Percentiles rank a stretch among this genome's conserved stretches.
phyloP scores from a whole-genome alignment of 2,113 vertebrate genomes.

The Cebidichthys violaceus region DNA sequence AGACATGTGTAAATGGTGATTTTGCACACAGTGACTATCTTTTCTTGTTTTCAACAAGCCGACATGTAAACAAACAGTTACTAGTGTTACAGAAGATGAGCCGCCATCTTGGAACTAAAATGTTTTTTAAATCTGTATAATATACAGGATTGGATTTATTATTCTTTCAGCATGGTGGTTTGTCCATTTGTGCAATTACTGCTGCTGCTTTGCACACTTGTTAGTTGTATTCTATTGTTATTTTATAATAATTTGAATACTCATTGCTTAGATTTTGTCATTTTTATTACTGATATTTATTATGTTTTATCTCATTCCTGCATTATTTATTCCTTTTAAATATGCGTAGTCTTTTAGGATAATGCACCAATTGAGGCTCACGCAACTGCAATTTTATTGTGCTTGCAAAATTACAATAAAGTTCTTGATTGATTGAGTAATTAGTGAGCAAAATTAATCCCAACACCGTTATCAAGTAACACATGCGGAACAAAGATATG shows the following conservation, averaged over 20 bases:
- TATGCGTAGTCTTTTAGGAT: neutral
- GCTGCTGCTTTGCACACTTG: neutral
- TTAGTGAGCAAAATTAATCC: neutral
- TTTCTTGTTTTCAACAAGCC: conserved; percentile 12
- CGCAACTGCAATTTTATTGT: too few species aligned
- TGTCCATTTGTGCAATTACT: neutral
- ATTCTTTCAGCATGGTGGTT: neutral
- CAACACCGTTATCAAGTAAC: neutral
- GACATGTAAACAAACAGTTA: conserved; percentile 4
- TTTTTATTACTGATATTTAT: neutral
- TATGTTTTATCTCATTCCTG: neutral
- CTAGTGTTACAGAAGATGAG: neutral
- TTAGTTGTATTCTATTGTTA: too few species aligned
- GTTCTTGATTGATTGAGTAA: neutral
- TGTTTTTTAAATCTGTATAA: neutral
- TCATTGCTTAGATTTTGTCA: too few species aligned
- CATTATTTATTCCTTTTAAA: neutral
- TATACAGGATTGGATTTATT: neutral
- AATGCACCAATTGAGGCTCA: neutral
- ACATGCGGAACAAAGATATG: neutral
- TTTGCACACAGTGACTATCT: conserved; percentile 25
- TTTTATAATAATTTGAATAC: too few species aligned
- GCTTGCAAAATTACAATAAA: too few species aligned
- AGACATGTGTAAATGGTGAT: conserved; percentile 12
- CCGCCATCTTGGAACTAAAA: neutral